Evolutionary conservation across 92 coral and sea anemone genomes (phyloP).

Genomic region (Phenganax stokvisi): DNA sequence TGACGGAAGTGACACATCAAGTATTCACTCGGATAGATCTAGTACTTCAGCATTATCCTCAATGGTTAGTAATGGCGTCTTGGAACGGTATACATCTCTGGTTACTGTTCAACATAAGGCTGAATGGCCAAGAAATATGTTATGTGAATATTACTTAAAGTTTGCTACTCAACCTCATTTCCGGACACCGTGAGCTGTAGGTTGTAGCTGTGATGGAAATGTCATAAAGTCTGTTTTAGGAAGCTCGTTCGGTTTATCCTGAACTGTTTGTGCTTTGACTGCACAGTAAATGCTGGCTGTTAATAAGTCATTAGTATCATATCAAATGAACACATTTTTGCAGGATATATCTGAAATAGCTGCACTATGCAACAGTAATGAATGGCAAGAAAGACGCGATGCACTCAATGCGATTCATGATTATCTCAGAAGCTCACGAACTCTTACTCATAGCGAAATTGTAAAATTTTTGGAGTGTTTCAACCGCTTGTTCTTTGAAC

Average conservation of each 20-base stretch:
- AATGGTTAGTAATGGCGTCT: constrained; percentile 9
- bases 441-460: constrained; percentile 72
- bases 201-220: no score
- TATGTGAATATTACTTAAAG: no score
- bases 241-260: no score
- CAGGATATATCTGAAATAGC: constrained; percentile 95
- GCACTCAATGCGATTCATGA: constrained; percentile 77
- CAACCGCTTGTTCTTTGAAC: constrained; percentile 85
- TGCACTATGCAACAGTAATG: constrained; percentile 76
- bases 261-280: no score
- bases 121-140: no score
- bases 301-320: no score
- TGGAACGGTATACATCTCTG: no score
- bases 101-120: no score
- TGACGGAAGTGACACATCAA: constrained; percentile 79
- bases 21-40: constrained; percentile 85
- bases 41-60: constrained; percentile 10
- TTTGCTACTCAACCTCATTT: no score
- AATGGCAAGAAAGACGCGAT: constrained; percentile 86
- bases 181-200: no score
- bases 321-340: neutral
- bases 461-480: constrained; percentile 79
- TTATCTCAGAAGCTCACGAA: constrained; percentile 83
- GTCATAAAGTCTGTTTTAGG: no score
- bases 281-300: no score